Percentiles rank a stretch among this genome's conserved stretches.
These are phyloP conservation scores for Nasonia longicornis DNA, from an alignment of 1,140 invertebrate genomes.

Conservation along the genomic window DNA sequence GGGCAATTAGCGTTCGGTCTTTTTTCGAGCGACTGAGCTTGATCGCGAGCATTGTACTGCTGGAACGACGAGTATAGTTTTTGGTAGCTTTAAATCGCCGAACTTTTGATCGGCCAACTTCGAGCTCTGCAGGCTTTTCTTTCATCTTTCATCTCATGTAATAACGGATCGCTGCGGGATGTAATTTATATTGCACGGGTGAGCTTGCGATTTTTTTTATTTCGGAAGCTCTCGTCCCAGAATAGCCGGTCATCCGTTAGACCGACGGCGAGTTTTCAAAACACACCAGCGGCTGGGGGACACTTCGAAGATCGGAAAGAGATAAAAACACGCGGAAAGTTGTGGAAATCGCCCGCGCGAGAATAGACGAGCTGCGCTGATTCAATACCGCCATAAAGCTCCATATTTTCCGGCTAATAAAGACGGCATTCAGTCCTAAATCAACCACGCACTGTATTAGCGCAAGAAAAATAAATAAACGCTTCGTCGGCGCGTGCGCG, in stretches of 20 bases:
- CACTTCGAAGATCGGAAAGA: too few relatives aligned
- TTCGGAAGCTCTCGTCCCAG: not conserved
- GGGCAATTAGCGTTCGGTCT: not conserved
- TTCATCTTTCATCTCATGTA: not conserved
- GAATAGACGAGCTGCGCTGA: too few relatives aligned
- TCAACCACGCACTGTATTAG: not conserved
- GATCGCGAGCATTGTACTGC: too few relatives aligned
- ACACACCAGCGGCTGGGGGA: too few relatives aligned
- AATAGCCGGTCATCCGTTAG: not conserved
- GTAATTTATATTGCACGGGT: not conserved
- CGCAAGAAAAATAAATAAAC: too few relatives aligned
- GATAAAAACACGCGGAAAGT: too few relatives aligned
- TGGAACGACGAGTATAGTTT: too few relatives aligned
- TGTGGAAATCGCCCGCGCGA: too few relatives aligned
- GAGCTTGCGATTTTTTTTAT: not conserved
- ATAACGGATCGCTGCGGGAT: not conserved
- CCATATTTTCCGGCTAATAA: too few relatives aligned
- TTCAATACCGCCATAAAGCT: too few relatives aligned
- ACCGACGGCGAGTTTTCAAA: not conserved
- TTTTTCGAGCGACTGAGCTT: too few relatives aligned
- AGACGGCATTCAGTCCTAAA: not conserved
- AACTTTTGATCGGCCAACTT: slow-evolving; percentile 35
- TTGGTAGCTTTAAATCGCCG: too few relatives aligned
- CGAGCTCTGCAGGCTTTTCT: not conserved
- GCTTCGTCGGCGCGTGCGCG: not conserved